Base-by-base conservation (phyloP, 2,888 invertebrate genomes). In the Anorthoa munda region DNA sequence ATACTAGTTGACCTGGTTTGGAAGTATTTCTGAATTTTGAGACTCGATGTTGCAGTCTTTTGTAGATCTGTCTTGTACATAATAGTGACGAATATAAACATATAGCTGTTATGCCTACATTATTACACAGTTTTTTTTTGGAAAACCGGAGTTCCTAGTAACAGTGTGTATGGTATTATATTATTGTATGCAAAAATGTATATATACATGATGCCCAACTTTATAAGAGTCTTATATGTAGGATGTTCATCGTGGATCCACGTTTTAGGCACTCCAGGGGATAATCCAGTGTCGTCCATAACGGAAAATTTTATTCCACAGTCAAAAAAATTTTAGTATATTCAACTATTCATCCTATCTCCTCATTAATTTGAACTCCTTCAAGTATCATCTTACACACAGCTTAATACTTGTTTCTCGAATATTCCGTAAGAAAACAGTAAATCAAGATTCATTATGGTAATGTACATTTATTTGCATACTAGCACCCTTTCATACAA, bases 361-460 rank as follows among this genome's bases (percentile, higher is more conserved):
- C 31, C 15, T 46, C 26, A 66, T 66, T 64, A 21, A 59, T 59
- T 55, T 55, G 55, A 64, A 61, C 48, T 13, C 45, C 46, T 23
- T 46, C 76, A 23, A 59, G 39, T 55, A 26, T 66, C 63, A 26
- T 58, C 31, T 26, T 48, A 67, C 39, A 64, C 53, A 39, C 58
- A 58, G 56, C 82, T 67, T 72, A 65, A 63, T 58, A 82, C 67
- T 80, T 81, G 72, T 73, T 82, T 50, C 66, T 31, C n/a, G 39
- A 66, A 68, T 58, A 63, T 60, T 59, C 31, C 63, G 31, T 59
- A 64, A 78, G 79, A 66, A 56, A 56, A 51, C 70, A 60, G 65
- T 83, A 74, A 83, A 80, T 80, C 74, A 79, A 66, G 58, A 65
- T 82, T 83, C 74, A 82, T 82, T 81, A 81, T 81, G 83, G 51